phyloP scores from a whole-genome alignment of 2,888 invertebrate species.

The Tuta absoluta region DNA sequence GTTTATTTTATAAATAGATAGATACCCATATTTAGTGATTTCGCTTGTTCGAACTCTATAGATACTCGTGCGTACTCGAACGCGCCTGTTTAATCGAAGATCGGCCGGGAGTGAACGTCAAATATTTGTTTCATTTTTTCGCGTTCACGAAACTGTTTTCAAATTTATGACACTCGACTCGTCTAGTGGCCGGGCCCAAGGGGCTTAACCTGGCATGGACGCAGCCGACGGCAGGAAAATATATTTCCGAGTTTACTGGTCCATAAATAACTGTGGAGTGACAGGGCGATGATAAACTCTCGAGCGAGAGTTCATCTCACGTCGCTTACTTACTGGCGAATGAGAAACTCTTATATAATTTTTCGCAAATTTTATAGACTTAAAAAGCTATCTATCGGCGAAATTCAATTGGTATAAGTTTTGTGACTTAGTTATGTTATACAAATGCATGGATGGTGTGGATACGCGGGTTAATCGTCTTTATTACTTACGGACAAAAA shows the following conservation, averaged over 20 bases:
- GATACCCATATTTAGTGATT: background rate
- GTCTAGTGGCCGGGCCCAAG: slow-evolving; percentile 75
- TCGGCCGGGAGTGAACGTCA: slow-evolving; percentile 57
- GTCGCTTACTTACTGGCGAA: slow-evolving; percentile 71
- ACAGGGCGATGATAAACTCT: slow-evolving; percentile 79
- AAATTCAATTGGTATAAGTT: too few relatives aligned
- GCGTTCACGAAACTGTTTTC: slow-evolving; percentile 74
- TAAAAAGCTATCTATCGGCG: slow-evolving; percentile 7
- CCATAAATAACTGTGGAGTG: slow-evolving; percentile 80
- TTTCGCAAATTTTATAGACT: slow-evolving; percentile 34
- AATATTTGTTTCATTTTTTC: slow-evolving; percentile 75
- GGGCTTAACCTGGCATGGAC: slow-evolving; percentile 80
- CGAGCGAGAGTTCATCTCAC: slow-evolving; percentile 72
- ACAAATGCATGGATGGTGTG: too few relatives aligned
- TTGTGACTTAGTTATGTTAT: too few relatives aligned
- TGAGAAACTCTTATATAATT: slow-evolving; percentile 56
- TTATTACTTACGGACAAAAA: too few relatives aligned
- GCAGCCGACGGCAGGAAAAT: slow-evolving; percentile 75
- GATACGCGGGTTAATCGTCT: too few relatives aligned
- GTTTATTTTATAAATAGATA: too few relatives aligned
- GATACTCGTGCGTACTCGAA: background rate
- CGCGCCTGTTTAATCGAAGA: slow-evolving; percentile 53
- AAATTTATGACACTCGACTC: slow-evolving; percentile 80
- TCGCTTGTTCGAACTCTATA: background rate
- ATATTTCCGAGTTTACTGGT: slow-evolving; percentile 80